These are phyloP conservation scores for Petrolisthes manimaculis DNA, from an alignment of 2,888 invertebrate genomes.

Conservation along the genomic window DNA sequence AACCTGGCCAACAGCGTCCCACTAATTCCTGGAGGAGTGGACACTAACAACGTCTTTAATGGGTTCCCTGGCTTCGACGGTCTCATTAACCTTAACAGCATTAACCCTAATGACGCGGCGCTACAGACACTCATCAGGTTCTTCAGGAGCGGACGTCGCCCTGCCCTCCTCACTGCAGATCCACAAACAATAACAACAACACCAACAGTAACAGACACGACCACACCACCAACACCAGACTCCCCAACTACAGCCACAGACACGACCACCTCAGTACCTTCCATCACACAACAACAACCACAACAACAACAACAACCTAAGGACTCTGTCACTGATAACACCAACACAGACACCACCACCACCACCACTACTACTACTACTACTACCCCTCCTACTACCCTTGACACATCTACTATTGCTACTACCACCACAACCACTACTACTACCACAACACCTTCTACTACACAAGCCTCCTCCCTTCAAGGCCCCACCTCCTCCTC, in stretches of 20 bases:
- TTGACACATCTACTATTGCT: slow-evolving; percentile 30
- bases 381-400: not conserved
- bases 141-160: slow-evolving; percentile 34
- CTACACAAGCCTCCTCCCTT: slow-evolving; percentile 13
- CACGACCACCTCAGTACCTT: not conserved
- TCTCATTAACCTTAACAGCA: slow-evolving; percentile 45
- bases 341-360: slow-evolving; percentile 9
- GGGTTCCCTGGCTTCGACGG: slow-evolving; percentile 34
- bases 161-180: not conserved
- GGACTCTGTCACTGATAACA: not conserved
- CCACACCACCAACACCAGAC: not conserved
- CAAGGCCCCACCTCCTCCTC: not conserved
- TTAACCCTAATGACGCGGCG: slow-evolving; percentile 43
- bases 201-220: not conserved
- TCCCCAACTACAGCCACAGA: not conserved
- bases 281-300: not conserved
- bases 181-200: not conserved
- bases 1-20: slow-evolving; percentile 1
- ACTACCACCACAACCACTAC: slow-evolving; percentile 18
- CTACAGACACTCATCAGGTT: slow-evolving; percentile 32
- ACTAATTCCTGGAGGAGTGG: slow-evolving; percentile 6
- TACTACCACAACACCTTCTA: slow-evolving; percentile 5
- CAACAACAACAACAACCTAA: slow-evolving; percentile 2
- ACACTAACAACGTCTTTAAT: slow-evolving; percentile 26
- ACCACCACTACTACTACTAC: slow-evolving; percentile 17